A percentile compares a stretch with the other conserved stretches of the same genome.
Conservation (phyloP, 2,113 vertebrate genomes). For the Dasyurus viverrinus region DNA sequence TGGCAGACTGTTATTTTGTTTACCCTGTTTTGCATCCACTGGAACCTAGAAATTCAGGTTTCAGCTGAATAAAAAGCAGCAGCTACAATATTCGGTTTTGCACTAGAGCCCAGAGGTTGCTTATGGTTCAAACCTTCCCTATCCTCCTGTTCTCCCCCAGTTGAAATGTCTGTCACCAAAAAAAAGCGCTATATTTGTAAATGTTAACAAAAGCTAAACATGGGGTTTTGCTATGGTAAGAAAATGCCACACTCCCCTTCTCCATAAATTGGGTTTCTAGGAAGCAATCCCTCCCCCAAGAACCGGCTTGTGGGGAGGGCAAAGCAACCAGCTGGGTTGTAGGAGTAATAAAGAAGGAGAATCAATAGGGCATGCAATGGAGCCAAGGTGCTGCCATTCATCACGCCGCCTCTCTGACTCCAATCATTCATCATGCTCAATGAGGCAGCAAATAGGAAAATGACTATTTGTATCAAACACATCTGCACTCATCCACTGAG, state of each 20-base stretch:
- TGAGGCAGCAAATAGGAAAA: slow-evolving; percentile 99
- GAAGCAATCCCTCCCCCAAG: slow-evolving; percentile 91
- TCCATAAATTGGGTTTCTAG: slow-evolving; percentile 93
- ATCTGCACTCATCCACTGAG: slow-evolving; percentile 99
- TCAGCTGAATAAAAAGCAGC: slow-evolving; percentile 72
- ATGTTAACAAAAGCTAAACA: slow-evolving; percentile 89
- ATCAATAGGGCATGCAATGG: slow-evolving; percentile 99
- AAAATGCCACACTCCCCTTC: slow-evolving; percentile 89
- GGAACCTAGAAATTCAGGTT: slow-evolving; percentile 65
- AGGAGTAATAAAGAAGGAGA: slow-evolving; percentile 99
- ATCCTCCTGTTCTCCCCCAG: slow-evolving; percentile 20
- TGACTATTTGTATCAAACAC: slow-evolving; percentile 99
- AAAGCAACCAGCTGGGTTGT: slow-evolving; percentile 99
- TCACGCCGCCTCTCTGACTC: slow-evolving; percentile 99
- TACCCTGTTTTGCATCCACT: slow-evolving; percentile 72
- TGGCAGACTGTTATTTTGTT: slow-evolving; percentile 67
- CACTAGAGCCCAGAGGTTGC: slow-evolving; percentile 59
- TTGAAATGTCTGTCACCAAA: slow-evolving; percentile 55
- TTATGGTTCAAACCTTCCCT: slow-evolving; percentile 44
- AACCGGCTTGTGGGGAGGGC: slow-evolving; percentile 95
- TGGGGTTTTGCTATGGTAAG: slow-evolving; percentile 85
- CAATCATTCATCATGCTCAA: slow-evolving; percentile 99
- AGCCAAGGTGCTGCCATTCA: slow-evolving; percentile 99
- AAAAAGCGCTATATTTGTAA: slow-evolving; percentile 83
- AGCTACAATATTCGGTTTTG: slow-evolving; percentile 68